Percentiles rank a stretch among this genome's conserved stretches.
Evolutionary conservation across 2,113 vertebrate genomes (phyloP).

Genomic region (Petromus typicus): DNA sequence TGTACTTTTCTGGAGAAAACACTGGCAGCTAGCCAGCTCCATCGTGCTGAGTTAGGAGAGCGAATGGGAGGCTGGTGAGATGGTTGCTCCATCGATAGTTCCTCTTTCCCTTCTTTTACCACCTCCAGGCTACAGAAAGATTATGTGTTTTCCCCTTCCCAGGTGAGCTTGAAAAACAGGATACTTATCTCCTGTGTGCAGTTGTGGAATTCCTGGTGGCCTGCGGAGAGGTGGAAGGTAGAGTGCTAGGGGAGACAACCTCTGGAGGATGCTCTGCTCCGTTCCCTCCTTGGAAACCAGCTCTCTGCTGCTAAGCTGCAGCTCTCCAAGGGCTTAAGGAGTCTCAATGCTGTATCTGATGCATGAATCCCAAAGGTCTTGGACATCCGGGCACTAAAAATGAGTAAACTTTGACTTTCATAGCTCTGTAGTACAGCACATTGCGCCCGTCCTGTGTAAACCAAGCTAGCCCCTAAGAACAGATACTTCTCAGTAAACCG

Average conservation of each 20-base stretch:
- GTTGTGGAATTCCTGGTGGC: neutral
- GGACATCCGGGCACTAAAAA: constrained; percentile 58
- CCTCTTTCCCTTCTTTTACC: constrained; percentile 52
- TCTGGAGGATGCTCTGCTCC: constrained; percentile 56
- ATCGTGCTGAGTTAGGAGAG: constrained; percentile 13
- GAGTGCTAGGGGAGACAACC: neutral
- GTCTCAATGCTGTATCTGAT: neutral
- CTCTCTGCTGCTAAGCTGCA: constrained; percentile 70
- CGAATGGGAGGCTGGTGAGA: constrained; percentile 57
- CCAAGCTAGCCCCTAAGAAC: neutral
- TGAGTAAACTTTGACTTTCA: constrained; percentile 58
- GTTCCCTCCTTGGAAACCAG: constrained; percentile 69
- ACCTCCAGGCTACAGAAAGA: constrained; percentile 62
- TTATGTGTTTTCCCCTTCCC: constrained; percentile 37
- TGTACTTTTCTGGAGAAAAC: neutral
- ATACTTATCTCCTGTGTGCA: neutral
- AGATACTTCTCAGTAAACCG: neutral
- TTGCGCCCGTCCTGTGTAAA: neutral
- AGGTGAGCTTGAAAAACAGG: constrained; percentile 53
- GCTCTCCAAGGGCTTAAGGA: constrained; percentile 59
- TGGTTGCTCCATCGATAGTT: constrained; percentile 52
- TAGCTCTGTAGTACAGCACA: neutral
- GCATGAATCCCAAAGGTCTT: constrained; percentile 45
- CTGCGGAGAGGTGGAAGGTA: neutral
- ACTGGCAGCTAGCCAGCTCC: constrained; percentile 8